These are phyloP conservation scores for Zaprionus gabonicus DNA, from an alignment of 1,140 invertebrate genomes.

Conservation along the genomic window DNA sequence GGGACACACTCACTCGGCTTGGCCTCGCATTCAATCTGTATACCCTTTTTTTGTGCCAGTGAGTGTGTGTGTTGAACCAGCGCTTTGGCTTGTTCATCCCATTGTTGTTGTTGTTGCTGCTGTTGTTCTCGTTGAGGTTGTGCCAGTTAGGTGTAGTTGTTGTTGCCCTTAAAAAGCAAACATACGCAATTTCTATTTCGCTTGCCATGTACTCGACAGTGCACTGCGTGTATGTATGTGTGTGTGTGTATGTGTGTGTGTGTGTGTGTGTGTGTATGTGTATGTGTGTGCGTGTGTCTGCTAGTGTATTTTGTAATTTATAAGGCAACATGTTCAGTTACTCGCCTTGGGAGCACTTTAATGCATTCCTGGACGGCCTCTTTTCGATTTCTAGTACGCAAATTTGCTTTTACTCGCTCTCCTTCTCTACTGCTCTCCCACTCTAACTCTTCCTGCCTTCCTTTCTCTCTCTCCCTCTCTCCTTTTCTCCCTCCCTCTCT, in stretches of 20 bases:
- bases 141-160: constrained; percentile 6
- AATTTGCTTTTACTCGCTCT: constrained; percentile 52
- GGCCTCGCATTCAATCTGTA: constrained; percentile 31
- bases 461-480: not conserved
- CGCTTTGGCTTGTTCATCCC: constrained; percentile 54
- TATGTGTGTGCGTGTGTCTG: constrained; percentile 14
- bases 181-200: constrained; percentile 74
- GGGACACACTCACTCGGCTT: not conserved
- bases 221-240: constrained; percentile 17
- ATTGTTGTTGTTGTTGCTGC: constrained; percentile 21
- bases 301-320: constrained; percentile 68
- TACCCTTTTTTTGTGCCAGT: constrained; percentile 21
- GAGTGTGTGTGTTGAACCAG: constrained; percentile 7
- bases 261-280: constrained; percentile 14
- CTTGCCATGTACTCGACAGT: constrained; percentile 27
- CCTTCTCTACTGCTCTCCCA: constrained; percentile 7
- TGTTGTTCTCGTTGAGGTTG: not conserved
- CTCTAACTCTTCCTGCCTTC: too few relatives aligned
- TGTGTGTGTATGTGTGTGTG: constrained; percentile 4
- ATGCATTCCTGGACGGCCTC: constrained; percentile 61
- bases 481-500: not conserved
- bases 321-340: constrained; percentile 66
- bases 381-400: constrained; percentile 70
- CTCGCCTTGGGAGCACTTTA: constrained; percentile 50
- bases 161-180: constrained; percentile 50